phyloP scores from a whole-genome alignment of 2,113 vertebrate species.

The Platysternon megacephalum region DNA sequence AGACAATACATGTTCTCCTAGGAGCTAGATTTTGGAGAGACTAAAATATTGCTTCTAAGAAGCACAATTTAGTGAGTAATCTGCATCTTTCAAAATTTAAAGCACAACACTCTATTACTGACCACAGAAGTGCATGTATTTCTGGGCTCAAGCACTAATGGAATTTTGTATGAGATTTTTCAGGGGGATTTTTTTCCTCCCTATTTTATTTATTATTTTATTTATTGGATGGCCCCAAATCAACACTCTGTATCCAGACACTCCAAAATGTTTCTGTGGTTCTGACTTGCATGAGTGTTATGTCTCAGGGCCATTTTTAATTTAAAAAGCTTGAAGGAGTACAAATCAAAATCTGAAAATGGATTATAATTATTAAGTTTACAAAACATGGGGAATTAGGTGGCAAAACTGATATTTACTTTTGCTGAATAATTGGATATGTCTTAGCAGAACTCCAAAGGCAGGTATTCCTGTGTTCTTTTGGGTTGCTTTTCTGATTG shows the following conservation, averaged over 20 bases:
- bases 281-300: neutral
- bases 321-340: constrained; percentile 37
- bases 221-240: neutral
- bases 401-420: neutral
- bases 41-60: neutral
- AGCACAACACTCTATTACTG: neutral
- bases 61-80: neutral
- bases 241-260: neutral
- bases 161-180: neutral
- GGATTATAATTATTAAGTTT: constrained; percentile 38
- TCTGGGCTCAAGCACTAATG: neutral
- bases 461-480: neutral
- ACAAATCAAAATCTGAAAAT: constrained; percentile 53
- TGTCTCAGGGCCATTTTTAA: constrained; percentile 21
- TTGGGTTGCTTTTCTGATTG: constrained; percentile 1
- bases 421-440: constrained; percentile 6
- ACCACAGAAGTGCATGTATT: neutral
- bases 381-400: rapidly evolving
- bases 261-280: neutral
- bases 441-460: neutral
- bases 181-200: neutral
- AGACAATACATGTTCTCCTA: neutral
- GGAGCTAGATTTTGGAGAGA: neutral
- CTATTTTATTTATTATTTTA: neutral
- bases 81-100: neutral